Conservation (phyloP, 2,113 vertebrate genomes). For the Oryzias woworae region DNA sequence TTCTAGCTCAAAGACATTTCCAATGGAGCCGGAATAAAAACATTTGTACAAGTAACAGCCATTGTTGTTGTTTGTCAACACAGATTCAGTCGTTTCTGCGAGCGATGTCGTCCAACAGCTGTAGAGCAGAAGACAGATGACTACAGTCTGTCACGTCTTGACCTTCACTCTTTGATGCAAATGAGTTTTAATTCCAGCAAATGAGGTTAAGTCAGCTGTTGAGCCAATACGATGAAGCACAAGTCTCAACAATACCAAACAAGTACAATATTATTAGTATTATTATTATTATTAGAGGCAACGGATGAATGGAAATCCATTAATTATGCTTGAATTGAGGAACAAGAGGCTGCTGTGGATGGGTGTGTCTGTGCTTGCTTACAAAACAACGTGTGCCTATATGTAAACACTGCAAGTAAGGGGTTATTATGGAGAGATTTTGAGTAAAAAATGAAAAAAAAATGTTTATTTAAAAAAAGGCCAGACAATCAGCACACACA, state of each 20-base stretch:
- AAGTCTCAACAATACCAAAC: conserved; percentile 62
- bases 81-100: conserved; percentile 34
- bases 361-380: conserved; percentile 53
- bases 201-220: conserved; percentile 58
- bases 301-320: conserved; percentile 62
- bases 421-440: conserved; percentile 43
- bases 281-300: conserved; percentile 37
- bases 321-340: conserved; percentile 28
- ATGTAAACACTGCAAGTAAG: conserved; percentile 42
- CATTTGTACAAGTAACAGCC: conserved; percentile 26
- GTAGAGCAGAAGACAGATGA: conserved; percentile 43
- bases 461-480: conserved; percentile 12
- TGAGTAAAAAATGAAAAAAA: conserved; percentile 21
- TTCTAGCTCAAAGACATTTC: conserved; percentile 14
- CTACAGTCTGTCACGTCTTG: conserved; percentile 47
- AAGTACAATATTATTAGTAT: conserved; percentile 40
- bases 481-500: conserved; percentile 36
- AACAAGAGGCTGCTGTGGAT: conserved; percentile 41
- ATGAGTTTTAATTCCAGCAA: conserved; percentile 54
- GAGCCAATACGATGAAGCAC: conserved; percentile 57
- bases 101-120: conserved; percentile 52
- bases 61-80: conserved; percentile 14
- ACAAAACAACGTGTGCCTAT: conserved; percentile 42
- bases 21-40: conserved; percentile 25
- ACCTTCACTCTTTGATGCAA: conserved; percentile 44